Evolutionary conservation across 1,140 invertebrate genomes (phyloP).

Genomic region (Thaumetopoea pityocampa): DNA sequence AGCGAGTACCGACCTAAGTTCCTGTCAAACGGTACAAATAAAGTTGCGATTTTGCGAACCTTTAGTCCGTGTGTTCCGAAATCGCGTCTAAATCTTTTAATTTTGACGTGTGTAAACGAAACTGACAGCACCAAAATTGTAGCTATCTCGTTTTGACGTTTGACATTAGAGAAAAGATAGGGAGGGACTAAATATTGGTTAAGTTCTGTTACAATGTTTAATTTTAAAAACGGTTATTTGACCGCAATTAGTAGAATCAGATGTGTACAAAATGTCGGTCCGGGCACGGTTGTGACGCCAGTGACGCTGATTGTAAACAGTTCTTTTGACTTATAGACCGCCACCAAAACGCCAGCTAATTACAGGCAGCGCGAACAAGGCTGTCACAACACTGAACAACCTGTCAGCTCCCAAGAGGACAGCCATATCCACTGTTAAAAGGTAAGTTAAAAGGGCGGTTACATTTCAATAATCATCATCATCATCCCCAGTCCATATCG

Average conservation of each 20-base stretch:
- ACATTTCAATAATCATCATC: not conserved
- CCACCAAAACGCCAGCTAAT: conserved; percentile 56
- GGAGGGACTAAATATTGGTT: too few species aligned
- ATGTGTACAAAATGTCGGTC: not conserved
- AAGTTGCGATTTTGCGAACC: too few species aligned
- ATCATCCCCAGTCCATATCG: not conserved
- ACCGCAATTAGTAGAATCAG: not conserved
- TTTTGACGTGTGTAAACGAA: too few species aligned
- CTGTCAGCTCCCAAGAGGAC: conserved; percentile 56
- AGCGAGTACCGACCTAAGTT: too few species aligned
- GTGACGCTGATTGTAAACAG: conserved; percentile 22
- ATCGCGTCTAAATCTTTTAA: too few species aligned
- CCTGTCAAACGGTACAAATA: too few species aligned
- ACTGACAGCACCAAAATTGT: too few species aligned
- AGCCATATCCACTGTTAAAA: conserved; percentile 62
- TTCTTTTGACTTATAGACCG: conserved; percentile 32
- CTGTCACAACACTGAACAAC: conserved; percentile 41
- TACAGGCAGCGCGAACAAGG: conserved; percentile 59
- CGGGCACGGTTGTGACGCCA: conserved; percentile 7
- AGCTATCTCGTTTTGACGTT: too few species aligned
- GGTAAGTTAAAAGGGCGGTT: conserved; percentile 30
- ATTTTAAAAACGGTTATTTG: too few species aligned
- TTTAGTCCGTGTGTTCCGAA: too few species aligned
- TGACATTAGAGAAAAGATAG: too few species aligned
- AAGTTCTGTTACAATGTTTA: too few species aligned